Evolutionary conservation across 2,113 vertebrate species (phyloP).

Genomic region (Serilophus lunatus): DNA sequence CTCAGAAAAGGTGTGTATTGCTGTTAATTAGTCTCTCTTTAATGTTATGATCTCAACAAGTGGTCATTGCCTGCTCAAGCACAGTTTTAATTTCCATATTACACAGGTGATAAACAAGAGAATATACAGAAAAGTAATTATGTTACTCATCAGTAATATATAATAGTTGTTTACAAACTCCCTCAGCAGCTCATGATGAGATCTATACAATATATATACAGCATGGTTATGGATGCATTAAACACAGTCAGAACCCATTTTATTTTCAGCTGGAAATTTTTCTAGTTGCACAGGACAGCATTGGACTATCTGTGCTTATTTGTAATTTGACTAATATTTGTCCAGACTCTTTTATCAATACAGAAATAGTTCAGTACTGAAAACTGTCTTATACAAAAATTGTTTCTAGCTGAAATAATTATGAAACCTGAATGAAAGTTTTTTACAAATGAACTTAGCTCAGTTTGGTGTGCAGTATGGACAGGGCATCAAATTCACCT

Average conservation of each 20-base stretch:
- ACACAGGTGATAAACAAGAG: background rate
- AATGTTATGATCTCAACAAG: background rate
- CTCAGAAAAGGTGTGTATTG: slow-evolving; percentile 90
- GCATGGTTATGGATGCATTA: background rate
- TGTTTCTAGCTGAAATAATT: background rate
- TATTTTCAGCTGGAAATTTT: background rate
- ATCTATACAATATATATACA: background rate
- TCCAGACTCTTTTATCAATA: background rate
- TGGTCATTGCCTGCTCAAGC: background rate
- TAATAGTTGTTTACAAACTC: background rate
- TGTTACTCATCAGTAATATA: background rate
- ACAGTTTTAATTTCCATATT: background rate
- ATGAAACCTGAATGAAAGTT: background rate
- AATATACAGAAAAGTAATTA: background rate
- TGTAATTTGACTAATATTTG: background rate
- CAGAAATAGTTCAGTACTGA: background rate
- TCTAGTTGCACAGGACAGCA: background rate
- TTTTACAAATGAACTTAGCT: background rate
- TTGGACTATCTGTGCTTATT: background rate
- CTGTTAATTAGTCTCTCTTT: background rate
- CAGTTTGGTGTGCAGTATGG: fast-evolving
- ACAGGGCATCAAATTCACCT: background rate
- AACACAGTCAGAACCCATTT: background rate
- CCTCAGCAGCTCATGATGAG: background rate
- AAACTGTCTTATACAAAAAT: background rate